Conservation (phyloP, 2,888 invertebrate species). For the Harmothoe impar region DNA sequence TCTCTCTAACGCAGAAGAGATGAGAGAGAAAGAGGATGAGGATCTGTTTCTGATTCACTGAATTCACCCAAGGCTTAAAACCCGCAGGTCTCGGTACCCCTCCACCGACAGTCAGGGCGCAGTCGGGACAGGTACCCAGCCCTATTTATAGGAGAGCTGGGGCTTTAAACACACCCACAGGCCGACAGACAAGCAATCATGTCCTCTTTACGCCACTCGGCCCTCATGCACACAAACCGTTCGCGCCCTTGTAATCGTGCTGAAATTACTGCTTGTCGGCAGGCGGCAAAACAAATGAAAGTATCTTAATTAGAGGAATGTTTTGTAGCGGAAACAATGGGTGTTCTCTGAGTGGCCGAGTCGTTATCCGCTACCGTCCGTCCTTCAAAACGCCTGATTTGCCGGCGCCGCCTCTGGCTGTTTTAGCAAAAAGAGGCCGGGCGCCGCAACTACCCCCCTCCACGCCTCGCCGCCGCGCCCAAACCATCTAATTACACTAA, state of each 20-base stretch:
- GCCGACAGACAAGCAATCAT: background rate
- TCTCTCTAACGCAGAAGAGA: background rate
- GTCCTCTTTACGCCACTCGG: constrained; percentile 9
- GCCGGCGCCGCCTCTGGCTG: constrained; percentile 4
- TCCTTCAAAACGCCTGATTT: constrained; percentile 36
- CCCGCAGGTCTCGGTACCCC: too few species aligned
- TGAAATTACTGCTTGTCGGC: constrained; percentile 26
- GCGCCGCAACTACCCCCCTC: background rate
- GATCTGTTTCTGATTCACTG: constrained; percentile 9
- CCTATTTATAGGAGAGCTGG: background rate
- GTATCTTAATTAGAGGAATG: constrained; percentile 58
- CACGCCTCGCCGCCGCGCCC: constrained; percentile 41
- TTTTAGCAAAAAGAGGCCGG: background rate
- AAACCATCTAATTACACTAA: constrained; percentile 52
- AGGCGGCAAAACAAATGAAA: constrained; percentile 52
- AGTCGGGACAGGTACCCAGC: too few species aligned
- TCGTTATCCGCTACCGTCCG: constrained; percentile 8
- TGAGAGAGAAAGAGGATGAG: background rate
- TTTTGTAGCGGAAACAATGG: constrained; percentile 45
- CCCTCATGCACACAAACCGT: background rate
- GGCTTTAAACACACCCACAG: background rate
- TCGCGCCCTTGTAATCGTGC: constrained; percentile 16
- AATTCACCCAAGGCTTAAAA: background rate
- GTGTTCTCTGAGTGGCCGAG: background rate
- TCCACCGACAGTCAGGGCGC: too few species aligned